Base-by-base conservation (phyloP, 2,113 vertebrate species). In the Brachypteracias leptosomus region DNA sequence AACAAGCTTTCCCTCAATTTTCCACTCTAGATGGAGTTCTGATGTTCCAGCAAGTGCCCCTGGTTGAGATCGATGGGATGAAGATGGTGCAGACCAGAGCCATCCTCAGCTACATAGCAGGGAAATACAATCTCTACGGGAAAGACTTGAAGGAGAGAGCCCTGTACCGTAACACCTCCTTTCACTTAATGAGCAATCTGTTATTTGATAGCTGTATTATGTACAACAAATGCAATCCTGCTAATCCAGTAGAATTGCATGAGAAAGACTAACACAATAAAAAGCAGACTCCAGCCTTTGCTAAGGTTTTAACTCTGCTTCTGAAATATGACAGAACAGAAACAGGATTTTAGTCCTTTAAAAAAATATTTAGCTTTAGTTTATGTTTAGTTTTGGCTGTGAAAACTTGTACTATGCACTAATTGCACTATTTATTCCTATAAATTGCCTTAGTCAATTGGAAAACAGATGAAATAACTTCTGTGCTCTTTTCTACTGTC, bases 41-140 rank as follows among this genome's bases (percentile, higher is more conserved):
- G 95, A 94, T 99, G 96, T 99, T 98, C 88, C 98, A 99, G 26
- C 99, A 99, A 93, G 97, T 99, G 57, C 99, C 99, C 2, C 26
- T 99, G 98, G 99, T 99, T 17, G 99, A 99, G 95, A 99, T 99
- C 0, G 99, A 99, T 20, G 99, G 98, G 59, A 98, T 99, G 99
- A 98, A 99, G 87, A 95, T 99, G 52, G 94, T 99, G 51, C 99
- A 99, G 96, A 98, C 98, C 19, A 98, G 97, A 85, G 98, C 99
- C 9, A 99, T 99, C 72, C 70, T 99, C 66, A 98, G 98, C 80
- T 99, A 99, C 94, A 98, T 99, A 13, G 98, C 99, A 16, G 98
- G 97, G 47, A 99, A 99, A 96, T 98, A 99, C 97, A 98, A 98
- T 19, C 98, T 99, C 38, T 96, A 99, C 33, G 99, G 99, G 89